phyloP scores from a whole-genome alignment of 2,888 invertebrate species.

The Nebria brevicollis region DNA sequence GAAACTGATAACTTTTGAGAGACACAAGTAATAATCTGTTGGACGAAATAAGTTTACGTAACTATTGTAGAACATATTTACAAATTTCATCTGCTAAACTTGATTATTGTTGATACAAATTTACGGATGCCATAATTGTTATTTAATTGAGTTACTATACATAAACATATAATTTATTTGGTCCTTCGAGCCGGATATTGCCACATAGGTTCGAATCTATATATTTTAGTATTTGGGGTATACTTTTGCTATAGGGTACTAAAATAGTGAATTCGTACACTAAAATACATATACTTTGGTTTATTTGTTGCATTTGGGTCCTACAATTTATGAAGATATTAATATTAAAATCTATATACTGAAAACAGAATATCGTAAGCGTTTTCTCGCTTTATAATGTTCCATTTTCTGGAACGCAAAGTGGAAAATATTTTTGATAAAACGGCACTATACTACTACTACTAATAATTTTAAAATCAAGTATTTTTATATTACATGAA shows the following conservation, averaged over 20 bases:
- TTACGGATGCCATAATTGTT: neutral
- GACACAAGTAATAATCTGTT: neutral
- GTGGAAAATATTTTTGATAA: constrained; percentile 19
- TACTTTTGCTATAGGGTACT: neutral
- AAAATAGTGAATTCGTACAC: neutral
- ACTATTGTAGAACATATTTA: neutral
- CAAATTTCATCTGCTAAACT: neutral
- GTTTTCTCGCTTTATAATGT: constrained; percentile 35
- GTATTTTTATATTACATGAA: no score
- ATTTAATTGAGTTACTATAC: no score
- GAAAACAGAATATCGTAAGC: constrained; percentile 34
- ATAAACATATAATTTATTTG: no score
- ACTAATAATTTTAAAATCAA: neutral
- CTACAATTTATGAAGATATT: neutral
- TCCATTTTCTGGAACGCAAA: constrained; percentile 25
- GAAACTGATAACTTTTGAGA: neutral
- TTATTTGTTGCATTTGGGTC: neutral
- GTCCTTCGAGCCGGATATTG: no score
- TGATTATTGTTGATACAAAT: neutral
- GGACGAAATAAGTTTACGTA: neutral
- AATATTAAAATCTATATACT: neutral
- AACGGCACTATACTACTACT: neutral
- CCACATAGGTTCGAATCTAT: neutral
- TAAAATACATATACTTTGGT: neutral
- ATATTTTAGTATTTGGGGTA: neutral